Base-by-base conservation (phyloP, 92 coral and sea anemone species). In the Galaxea fascicularis region DNA sequence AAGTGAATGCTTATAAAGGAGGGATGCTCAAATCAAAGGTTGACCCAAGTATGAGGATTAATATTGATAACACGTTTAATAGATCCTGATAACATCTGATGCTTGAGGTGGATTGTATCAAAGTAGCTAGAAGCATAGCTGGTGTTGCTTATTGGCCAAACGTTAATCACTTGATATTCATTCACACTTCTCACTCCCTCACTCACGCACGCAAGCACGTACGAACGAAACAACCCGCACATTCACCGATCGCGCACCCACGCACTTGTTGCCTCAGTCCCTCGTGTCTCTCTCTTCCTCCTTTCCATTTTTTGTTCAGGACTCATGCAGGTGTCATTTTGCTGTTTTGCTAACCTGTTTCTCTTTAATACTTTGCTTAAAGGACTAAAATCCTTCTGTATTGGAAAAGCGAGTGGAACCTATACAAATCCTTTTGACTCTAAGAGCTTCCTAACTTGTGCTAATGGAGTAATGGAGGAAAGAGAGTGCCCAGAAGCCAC, bases 381-480 rank as follows among this genome's bases (percentile, higher is more conserved):
- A 88, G 92, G 65, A 52, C 21, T 88, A 46, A 68, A 30, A 16
- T 65, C 60, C 12, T 70, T 90, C 71, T 93, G 97, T 57, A 86
- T 76, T 31, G 78, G 81, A 62, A 93, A 75, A 66, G 57, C 87
- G n/a, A 93, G 90, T 54, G 97, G 97, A 4, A 81, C 86, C 35
- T 88, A 88, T 52, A 76, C 88, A 21, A 85, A 73, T 64, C 85
- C 86, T 16, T 85, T 81, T 35, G 90, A 88, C 41, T 89, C 80
- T 30, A 93, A 89, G 68, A 89, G 80, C 77, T 91, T 88, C 58
- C 63, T 93, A 5, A 73, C 91, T 35, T 93, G 97, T 47, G 78
- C 72, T 71, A 91, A 91, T 65, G 93, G 97, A 7, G 79, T 69
- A 18, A 77, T 91, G 7, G 94, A 91, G 76, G 89, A 91, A 51